phyloP scores from a whole-genome alignment of 2,113 vertebrate genomes.

The Grus americana region DNA sequence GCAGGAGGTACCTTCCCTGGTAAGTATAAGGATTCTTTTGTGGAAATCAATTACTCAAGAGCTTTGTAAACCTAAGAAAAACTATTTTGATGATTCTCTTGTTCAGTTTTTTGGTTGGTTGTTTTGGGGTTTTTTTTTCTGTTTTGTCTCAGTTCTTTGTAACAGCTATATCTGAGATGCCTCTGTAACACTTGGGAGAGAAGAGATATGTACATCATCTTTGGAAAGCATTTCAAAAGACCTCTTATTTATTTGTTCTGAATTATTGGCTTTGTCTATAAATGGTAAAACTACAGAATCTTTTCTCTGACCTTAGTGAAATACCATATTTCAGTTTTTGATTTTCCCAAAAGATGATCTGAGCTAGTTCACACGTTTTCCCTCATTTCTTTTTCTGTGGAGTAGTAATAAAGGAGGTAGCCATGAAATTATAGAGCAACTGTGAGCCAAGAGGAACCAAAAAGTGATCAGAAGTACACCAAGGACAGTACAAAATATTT shows the following conservation, averaged over 20 bases:
- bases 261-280: not conserved
- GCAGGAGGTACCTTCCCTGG: conserved; percentile 87
- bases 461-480: not conserved
- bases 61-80: not conserved
- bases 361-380: not conserved
- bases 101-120: not conserved
- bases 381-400: not conserved
- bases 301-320: not conserved
- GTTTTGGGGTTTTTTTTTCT: not conserved
- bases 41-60: not conserved
- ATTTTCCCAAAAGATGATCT: not conserved
- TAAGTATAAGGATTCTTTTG: conserved; percentile 58
- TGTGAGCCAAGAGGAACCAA: not conserved
- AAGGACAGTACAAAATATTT: not conserved
- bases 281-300: not conserved
- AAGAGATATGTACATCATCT: not conserved
- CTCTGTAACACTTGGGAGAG: not conserved
- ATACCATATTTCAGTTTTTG: not conserved
- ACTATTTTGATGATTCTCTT: not conserved
- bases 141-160: not conserved
- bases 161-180: not conserved
- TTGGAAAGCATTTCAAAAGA: not conserved
- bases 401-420: not conserved
- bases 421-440: not conserved
- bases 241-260: not conserved